phyloP scores from a whole-genome alignment of 2,888 invertebrate genomes.

The Elegia similella region DNA sequence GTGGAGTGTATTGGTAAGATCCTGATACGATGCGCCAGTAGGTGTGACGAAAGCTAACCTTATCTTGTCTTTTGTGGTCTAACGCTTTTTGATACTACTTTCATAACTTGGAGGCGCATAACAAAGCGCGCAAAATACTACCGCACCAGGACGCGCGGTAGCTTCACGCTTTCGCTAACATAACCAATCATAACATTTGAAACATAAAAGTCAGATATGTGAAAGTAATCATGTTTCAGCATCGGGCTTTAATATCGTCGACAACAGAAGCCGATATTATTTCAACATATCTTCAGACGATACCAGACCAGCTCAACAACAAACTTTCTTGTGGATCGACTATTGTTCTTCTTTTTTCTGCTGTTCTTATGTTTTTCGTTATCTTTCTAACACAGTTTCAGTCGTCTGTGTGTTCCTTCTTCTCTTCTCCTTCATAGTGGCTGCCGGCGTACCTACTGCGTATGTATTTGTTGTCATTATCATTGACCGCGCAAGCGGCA shows the following conservation, averaged over 20 bases:
- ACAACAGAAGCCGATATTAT: conserved; percentile 22
- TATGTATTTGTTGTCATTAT: conserved; percentile 73
- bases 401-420: conserved; percentile 57
- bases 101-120: conserved; percentile 49
- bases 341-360: conserved; percentile 33
- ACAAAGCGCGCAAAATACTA: conserved; percentile 70
- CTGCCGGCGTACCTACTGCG: conserved; percentile 66
- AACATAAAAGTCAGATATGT: conserved; percentile 41
- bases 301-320: background rate
- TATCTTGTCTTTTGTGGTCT: conserved; percentile 55
- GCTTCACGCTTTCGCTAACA: conserved; percentile 77
- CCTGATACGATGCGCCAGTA: conserved; percentile 34
- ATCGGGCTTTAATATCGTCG: conserved; percentile 36
- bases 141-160: conserved; percentile 63
- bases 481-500: conserved; percentile 79
- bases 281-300: conserved; percentile 3
- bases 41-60: conserved; percentile 50
- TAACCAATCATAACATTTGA: conserved; percentile 37
- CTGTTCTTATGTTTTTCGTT: conserved; percentile 34
- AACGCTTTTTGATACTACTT: conserved; percentile 62
- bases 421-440: conserved; percentile 68
- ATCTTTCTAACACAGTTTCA: conserved; percentile 51
- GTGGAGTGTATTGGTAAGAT: conserved; percentile 87
- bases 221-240: conserved; percentile 43
- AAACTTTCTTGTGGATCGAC: conserved; percentile 9